Base-by-base conservation (phyloP, 2,113 vertebrate species). In the Arvicanthis niloticus region DNA sequence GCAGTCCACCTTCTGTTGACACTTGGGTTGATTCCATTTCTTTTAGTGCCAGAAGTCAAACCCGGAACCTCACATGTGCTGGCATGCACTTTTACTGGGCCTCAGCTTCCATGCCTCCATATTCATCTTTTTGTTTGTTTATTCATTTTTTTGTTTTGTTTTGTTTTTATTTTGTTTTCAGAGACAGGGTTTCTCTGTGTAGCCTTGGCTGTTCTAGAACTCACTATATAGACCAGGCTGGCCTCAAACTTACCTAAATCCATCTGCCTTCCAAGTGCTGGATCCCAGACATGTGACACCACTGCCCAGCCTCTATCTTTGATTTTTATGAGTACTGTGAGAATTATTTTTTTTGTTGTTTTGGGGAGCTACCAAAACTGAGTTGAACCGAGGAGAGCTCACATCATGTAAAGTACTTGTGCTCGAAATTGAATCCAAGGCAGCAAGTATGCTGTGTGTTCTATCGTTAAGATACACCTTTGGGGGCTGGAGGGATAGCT, bases 291-390 rank as follows among this genome's bases (percentile, higher is more conserved):
- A 7, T 72, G 34, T 0, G 15, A 37, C 68, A 72, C 68, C 68
- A 72, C 26, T 68, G 29, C 65, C 65, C 29, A 5, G 29, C 65
- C 17, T n/a, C 31, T 34, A 80, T 31, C 51, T 88, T 93, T 76
- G 81, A 80, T 40, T 96, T 5, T 73, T 67, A 15, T 42, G 24
- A 93, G 40, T 95, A 73, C 31, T 89, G 7, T 95, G 42, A 86
- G 56, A 42, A 78, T 67, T 78, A n/a, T 17, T 62, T 12, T 73
- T 4, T 73, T 92, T 80, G 22, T 89, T 60, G 24, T 88, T 21
- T 37, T 40, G 7, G 42, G 65, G 45, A 70, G 11, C 45, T 87
- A n/a, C 24, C 24, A n/a, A n/a, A n/a, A n/a, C n/a, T n/a, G n/a
- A n/a, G 7, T 73, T 40, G 22, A 40, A 58, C 37, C 10, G 3